Evolutionary conservation across 2,113 vertebrate genomes (phyloP).

Genomic region (Phyllostomus discolor): DNA sequence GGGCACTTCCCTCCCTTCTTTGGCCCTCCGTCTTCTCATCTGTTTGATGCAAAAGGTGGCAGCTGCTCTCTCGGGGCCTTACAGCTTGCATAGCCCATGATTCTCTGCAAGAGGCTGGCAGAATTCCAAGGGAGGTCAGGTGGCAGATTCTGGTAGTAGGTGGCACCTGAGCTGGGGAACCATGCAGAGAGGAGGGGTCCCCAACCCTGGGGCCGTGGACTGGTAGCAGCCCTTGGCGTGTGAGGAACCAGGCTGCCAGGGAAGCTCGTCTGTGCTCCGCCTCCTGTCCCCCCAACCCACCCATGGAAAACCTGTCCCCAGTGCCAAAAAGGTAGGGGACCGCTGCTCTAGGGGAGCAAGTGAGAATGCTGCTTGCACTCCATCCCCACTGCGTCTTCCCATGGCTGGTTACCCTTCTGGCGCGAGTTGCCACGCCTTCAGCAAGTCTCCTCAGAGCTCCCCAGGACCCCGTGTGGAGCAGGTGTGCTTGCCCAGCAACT

Average conservation of each 20-base stretch:
- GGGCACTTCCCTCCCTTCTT: not conserved
- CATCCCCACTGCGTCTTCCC: not conserved
- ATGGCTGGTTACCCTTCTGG: not conserved
- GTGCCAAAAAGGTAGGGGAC: too few relatives aligned
- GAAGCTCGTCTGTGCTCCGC: too few relatives aligned
- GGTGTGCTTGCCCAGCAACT: not conserved
- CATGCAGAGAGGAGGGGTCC: not conserved
- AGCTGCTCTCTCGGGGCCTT: not conserved
- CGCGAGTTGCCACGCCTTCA: not conserved
- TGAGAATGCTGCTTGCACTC: not conserved
- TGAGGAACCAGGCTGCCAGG: too few relatives aligned
- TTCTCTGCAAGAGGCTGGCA: not conserved
- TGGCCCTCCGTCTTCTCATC: not conserved
- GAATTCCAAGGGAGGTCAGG: not conserved
- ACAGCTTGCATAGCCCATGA: not conserved
- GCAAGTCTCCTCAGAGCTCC: not conserved
- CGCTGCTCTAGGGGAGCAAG: fast-evolving
- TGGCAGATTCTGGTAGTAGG: not conserved
- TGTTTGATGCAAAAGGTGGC: not conserved
- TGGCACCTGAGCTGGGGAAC: not conserved
- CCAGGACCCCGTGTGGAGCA: not conserved
- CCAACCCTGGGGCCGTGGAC: not conserved
- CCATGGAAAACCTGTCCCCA: too few relatives aligned
- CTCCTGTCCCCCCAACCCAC: too few relatives aligned
- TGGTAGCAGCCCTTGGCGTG: too few relatives aligned